A percentile compares a stretch with the other conserved stretches of the same genome.
Evolutionary conservation across 2,797 vertebrate genomes (phyloP).

Genomic region (Myoxocephalus aenaeus): DNA sequence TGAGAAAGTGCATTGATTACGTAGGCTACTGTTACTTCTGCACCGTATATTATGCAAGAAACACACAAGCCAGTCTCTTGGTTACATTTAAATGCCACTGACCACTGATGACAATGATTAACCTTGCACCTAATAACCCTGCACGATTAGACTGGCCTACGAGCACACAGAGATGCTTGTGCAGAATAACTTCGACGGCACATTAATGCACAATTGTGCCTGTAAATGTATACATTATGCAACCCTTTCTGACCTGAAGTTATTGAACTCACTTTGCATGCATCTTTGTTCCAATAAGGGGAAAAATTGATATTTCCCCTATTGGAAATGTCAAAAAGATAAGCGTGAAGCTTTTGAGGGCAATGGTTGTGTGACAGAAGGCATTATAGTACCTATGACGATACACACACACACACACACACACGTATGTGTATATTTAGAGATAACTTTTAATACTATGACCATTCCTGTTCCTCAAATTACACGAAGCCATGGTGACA

Average conservation of each 20-base stretch:
- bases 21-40: constrained; percentile 9
- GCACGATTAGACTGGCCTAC: neutral
- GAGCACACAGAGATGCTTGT: neutral
- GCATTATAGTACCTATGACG: neutral
- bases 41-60: constrained; percentile 29
- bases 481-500: constrained; percentile 57
- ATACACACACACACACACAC: neutral
- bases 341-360: neutral
- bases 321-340: constrained; percentile 7
- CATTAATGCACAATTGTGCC: neutral
- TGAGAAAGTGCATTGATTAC: constrained; percentile 27
- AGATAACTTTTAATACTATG: neutral
- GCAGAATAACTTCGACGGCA: neutral
- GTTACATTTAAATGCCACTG: constrained; percentile 5
- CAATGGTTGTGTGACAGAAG: neutral
- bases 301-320: neutral
- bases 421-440: neutral
- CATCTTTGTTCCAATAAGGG: neutral
- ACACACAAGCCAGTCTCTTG: neutral
- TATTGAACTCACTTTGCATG: neutral
- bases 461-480: constrained; percentile 42
- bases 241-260: neutral
- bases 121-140: constrained; percentile 52
- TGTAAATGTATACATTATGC: neutral
- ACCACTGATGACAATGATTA: constrained; percentile 54